Evolutionary conservation across 2,797 vertebrate species (phyloP), one percentile per base, ranked within the genome.

Genomic region (Tamandua tetradactyla): DNA sequence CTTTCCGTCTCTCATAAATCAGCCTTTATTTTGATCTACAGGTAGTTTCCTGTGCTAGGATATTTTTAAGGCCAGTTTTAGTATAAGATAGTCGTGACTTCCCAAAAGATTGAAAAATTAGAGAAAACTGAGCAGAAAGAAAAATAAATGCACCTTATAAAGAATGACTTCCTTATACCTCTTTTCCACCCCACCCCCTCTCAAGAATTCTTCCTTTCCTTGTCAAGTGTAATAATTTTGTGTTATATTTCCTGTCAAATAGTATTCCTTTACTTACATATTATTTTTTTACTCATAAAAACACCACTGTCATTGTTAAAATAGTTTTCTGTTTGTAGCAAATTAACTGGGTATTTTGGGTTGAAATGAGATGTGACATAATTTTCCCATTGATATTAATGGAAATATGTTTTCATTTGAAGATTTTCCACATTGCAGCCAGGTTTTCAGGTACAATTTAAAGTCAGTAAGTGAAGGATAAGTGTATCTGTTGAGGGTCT

Each of bases 351-450:
- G 37, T 40, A 17, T 61, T 35, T 93, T 6, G 1, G 7, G 37
- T 92, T 94, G 55, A 3, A 59, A 91, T 66, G 30, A 20, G 3
- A 86, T 76, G 11, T 40, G 64, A 27, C 49, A 74, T 49, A 68
- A 93, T 57, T 79, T 95, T 95, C 23, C 78, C 59, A 86, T 69
- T 84, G 68, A 89, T 76, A 64, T 72, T 83, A 92, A 57, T 87
- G 22, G 52, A 84, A 93, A 79, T 25, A 4, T 71, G 64, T 84
- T 85, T 79, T 92, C 25, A 71, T 61, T 90, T 57, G 72, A 91
- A 87, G 20, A 52, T 71, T 89, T 94, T 72, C 71, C 25, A 71
- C 8, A 64, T 91, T 81, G 9, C 22, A 61, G 6, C 27, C 47
- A 95, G 62, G 30, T 71, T 92, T 91, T 44, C 4, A 74, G 68